Percentiles rank a stretch among this genome's conserved stretches.
phyloP scores from a whole-genome alignment of 2,888 invertebrate genomes.

The Didymodactylos carnosus region DNA sequence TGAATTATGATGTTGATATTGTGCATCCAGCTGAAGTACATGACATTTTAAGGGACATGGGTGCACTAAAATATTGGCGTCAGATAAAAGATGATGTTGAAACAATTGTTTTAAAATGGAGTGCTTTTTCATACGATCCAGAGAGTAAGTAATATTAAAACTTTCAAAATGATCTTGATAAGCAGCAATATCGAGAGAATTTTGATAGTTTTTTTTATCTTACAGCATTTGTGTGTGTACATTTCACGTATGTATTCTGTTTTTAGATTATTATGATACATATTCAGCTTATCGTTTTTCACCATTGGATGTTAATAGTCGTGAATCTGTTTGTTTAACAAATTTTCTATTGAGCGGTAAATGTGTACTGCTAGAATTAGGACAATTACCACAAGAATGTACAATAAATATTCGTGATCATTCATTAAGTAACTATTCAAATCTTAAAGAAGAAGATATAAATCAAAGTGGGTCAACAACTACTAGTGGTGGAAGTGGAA shows the following conservation, averaged over 20 bases:
- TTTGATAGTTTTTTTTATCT: too few relatives aligned
- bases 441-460: not conserved
- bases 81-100: conserved; percentile 41
- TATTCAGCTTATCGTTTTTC: conserved; percentile 59
- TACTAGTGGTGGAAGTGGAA: too few relatives aligned
- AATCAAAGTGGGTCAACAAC: not conserved
- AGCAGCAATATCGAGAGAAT: too few relatives aligned
- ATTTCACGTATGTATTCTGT: not conserved
- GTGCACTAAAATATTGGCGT: conserved; percentile 3
- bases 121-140: conserved; percentile 54
- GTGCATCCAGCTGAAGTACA: conserved; percentile 72
- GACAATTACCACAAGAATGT: not conserved
- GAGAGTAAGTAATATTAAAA: conserved; percentile 22
- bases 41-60: conserved; percentile 27
- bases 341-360: conserved; percentile 65
- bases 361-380: conserved; percentile 21
- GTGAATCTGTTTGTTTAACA: conserved; percentile 86
- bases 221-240: too few relatives aligned
- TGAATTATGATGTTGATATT: conserved; percentile 94
- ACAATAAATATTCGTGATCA: not conserved
- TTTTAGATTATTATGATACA: not conserved
- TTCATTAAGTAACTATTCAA: not conserved
- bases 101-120: conserved; percentile 80
- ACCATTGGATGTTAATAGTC: conserved; percentile 81
- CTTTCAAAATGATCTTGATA: not conserved